These are phyloP conservation scores for Dromiciops gliroides DNA, from an alignment of 2,113 vertebrate genomes.

Conservation along the genomic window DNA sequence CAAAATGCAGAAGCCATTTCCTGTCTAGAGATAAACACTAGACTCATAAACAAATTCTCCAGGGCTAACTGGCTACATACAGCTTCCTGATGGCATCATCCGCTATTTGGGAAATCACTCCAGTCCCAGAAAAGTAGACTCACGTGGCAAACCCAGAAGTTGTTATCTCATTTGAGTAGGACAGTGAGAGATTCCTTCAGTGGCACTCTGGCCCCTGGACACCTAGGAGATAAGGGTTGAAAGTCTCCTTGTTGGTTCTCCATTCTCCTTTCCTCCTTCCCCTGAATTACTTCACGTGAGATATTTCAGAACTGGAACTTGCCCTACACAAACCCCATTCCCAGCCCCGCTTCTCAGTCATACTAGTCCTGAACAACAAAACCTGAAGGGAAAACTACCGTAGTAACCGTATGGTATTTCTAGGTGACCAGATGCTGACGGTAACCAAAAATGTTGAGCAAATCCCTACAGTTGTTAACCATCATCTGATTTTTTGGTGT, in stretches of 20 bases:
- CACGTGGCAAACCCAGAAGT: neutral
- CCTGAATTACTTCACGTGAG: neutral
- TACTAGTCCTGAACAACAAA: neutral
- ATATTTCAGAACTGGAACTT: neutral
- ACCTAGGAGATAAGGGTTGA: neutral
- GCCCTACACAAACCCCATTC: neutral
- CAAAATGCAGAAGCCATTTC: conserved; percentile 76
- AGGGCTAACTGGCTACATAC: conserved; percentile 70
- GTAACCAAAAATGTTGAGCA: neutral
- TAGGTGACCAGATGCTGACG: neutral
- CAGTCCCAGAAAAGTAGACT: conserved; percentile 23
- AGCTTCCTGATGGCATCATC: conserved; percentile 39
- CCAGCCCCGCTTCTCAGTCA: neutral
- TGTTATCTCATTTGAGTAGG: conserved; percentile 64
- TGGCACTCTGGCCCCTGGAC: neutral
- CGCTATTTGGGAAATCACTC: conserved; percentile 48
- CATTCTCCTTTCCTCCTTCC: neutral
- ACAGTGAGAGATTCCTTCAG: conserved; percentile 51
- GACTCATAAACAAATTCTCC: conserved; percentile 74
- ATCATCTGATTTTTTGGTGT: neutral
- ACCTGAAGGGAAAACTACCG: neutral
- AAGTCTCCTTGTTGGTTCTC: neutral
- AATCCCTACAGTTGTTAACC: neutral
- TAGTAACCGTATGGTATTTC: neutral
- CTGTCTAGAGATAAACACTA: conserved; percentile 76